Percentiles rank a stretch among this genome's conserved stretches.
phyloP scores from a whole-genome alignment of 1,140 invertebrate genomes.

The Penaeus vannamei region DNA sequence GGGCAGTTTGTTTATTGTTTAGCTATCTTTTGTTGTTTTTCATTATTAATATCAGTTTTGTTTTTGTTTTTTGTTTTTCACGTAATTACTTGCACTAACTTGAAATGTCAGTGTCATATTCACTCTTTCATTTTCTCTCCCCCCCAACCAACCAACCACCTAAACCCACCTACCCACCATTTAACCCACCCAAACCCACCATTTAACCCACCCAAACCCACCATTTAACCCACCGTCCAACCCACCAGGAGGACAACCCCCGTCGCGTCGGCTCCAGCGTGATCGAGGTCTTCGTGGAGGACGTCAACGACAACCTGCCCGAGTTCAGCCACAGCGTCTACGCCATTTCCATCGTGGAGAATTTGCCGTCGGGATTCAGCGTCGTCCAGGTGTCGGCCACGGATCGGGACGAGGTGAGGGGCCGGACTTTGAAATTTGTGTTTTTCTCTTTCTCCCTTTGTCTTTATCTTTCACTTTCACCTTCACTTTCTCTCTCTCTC shows the following conservation, averaged over 20 bases:
- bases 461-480: neutral
- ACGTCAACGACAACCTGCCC: constrained; percentile 87
- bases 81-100: too few relatives aligned
- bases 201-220: neutral
- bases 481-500: too few relatives aligned
- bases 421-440: neutral
- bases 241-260: constrained; percentile 85
- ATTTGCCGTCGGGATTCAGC: constrained; percentile 88
- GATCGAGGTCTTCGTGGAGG: constrained; percentile 84
- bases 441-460: neutral
- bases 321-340: constrained; percentile 90
- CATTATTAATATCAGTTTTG: too few relatives aligned
- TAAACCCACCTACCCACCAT: too few relatives aligned
- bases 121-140: too few relatives aligned
- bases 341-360: constrained; percentile 92
- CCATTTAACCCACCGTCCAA: constrained; percentile 72
- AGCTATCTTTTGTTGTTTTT: too few relatives aligned
- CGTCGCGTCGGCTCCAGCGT: constrained; percentile 81
- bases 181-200: too few relatives aligned
- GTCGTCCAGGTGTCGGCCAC: constrained; percentile 85
- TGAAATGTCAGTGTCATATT: too few relatives aligned
- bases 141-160: too few relatives aligned
- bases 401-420: constrained; percentile 80
- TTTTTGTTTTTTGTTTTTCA: neutral
- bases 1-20: too few relatives aligned